These are phyloP conservation scores for Tenebrosternarchus preto DNA, from an alignment of 2,113 vertebrate genomes.

Conservation along the genomic window DNA sequence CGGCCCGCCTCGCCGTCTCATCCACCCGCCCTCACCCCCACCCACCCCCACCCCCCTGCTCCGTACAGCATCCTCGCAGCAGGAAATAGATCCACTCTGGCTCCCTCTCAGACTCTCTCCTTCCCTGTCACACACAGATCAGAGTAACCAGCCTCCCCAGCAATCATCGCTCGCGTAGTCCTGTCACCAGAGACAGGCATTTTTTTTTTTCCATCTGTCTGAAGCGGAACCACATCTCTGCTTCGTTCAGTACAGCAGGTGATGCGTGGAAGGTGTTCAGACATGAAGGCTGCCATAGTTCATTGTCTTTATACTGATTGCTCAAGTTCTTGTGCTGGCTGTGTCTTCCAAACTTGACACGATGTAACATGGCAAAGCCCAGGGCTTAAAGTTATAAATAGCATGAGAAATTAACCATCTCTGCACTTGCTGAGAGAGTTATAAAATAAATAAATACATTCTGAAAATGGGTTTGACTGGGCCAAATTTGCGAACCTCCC, in stretches of 20 bases:
- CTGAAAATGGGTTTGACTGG: background rate
- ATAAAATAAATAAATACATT: background rate
- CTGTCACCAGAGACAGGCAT: conserved; percentile 19
- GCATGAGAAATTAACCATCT: conserved; percentile 1
- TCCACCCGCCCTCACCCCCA: too few relatives aligned
- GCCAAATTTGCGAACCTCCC: conserved; percentile 8
- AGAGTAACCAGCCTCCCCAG: conserved; percentile 23
- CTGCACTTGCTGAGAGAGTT: background rate
- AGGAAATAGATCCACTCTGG: conserved; percentile 1
- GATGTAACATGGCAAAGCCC: conserved; percentile 18
- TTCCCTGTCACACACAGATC: conserved; percentile 18
- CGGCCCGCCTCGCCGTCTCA: background rate
- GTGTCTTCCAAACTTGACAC: conserved; percentile 8
- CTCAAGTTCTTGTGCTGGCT: background rate
- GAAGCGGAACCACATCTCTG: conserved; percentile 23
- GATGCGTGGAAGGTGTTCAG: conserved; percentile 18
- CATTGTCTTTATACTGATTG: conserved; percentile 8
- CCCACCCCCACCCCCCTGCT: background rate
- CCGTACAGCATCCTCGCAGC: background rate
- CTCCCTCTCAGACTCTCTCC: conserved; percentile 14
- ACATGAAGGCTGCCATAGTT: conserved; percentile 25
- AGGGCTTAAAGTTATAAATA: conserved; percentile 8
- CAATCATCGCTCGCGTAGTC: conserved; percentile 6
- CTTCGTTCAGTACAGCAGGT: conserved; percentile 23
- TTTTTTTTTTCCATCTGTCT: conserved; percentile 26